Base-by-base conservation (phyloP, 2,113 vertebrate genomes). In the Lichenostomus cassidix region DNA sequence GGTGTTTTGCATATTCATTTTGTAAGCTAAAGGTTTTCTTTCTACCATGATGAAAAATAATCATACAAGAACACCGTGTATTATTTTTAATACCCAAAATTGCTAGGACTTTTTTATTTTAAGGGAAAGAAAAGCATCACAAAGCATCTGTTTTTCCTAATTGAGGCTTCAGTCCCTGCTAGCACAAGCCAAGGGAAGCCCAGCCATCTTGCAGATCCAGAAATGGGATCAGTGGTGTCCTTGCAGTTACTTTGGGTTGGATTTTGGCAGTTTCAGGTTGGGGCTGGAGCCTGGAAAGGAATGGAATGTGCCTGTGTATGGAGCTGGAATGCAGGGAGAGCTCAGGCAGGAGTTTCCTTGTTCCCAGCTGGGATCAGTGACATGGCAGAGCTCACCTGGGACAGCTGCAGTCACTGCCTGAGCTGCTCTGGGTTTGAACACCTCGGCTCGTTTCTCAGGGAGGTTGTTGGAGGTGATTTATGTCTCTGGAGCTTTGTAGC, bases 61-160 rank as follows among this genome's bases (percentile, higher is more conserved):
- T 39, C 35, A 35, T 35, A n/a, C 8, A 7, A n/a, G 5, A 81
- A 4, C 27, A 31, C 17, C 8, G 10, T 7, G 15, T 10, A 1
- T 81, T 55, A 33, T 47, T 68, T 67, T 24, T 31, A 52, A 56
- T 15, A 8, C 9, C 10, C 15, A 10, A n/a, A 18, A 24, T 7
- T 39, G 5, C 39, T 55, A 33, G 3, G 27, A 3, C 16, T 65
- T 62, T 33, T 52, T 68, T 29, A 3, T 27, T 59, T 62, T 39
- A 6, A 15, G 1, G 12, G 2, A 0, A 7, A 29, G 44, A 14
- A 37, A 55, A 1, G 6, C 29, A 1, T 12, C 5, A 5, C 13
- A 15, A 5, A 35, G 1, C 5, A 1, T 33, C 25, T 2, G 3
- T 39, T 46, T 60, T 62, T 31, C 15, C 3, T 39, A 8, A 0